Conservation (phyloP, 2,113 vertebrate species). For the Microtus richardsoni region DNA sequence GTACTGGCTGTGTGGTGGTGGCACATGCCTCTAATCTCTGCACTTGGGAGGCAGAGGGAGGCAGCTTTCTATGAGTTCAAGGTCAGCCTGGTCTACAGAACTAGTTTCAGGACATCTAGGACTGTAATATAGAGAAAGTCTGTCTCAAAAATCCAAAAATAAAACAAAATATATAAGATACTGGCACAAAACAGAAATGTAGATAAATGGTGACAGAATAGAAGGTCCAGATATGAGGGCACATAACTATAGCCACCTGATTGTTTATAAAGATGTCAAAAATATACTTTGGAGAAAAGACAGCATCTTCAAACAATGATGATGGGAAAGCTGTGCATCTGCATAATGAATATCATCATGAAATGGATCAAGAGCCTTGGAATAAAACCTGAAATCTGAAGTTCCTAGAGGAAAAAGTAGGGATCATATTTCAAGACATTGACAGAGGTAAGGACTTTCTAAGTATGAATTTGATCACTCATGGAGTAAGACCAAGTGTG, state of each 20-base stretch:
- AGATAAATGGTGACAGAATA: neutral
- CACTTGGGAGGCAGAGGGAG: no score
- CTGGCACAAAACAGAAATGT: neutral
- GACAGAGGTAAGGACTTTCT: neutral
- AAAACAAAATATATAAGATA: neutral
- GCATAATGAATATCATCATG: neutral
- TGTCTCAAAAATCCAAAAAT: no score
- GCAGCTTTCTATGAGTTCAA: no score
- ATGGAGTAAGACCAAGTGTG: neutral
- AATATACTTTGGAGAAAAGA: neutral
- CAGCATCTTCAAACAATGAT: neutral
- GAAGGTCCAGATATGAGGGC: neutral
- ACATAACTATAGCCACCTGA: neutral
- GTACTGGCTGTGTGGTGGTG: neutral
- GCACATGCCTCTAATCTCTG: neutral
- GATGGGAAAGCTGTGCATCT: neutral
- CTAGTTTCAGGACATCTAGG: no score
- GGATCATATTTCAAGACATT: neutral
- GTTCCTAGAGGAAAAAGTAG: neutral
- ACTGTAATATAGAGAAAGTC: no score
- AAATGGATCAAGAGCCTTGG: neutral
- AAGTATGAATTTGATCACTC: neutral
- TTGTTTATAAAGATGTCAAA: neutral
- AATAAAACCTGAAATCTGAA: neutral
- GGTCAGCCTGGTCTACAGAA: no score